Conservation (phyloP, 2,113 vertebrate species). For the Corythornis vintsioides region DNA sequence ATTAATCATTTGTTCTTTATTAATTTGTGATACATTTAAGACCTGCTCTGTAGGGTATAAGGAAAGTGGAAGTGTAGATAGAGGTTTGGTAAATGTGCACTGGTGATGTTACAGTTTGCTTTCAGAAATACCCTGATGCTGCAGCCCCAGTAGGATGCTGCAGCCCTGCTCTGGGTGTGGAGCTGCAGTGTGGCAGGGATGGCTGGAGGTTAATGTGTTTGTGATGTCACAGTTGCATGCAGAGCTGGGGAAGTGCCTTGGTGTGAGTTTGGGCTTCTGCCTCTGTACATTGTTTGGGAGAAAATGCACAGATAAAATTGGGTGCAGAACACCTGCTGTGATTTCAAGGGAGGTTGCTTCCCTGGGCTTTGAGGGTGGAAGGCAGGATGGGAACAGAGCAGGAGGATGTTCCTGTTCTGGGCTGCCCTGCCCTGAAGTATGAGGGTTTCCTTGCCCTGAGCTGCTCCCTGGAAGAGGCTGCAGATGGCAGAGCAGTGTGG, state of each 20-base stretch:
- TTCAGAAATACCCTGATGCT: background rate
- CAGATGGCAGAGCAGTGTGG: background rate
- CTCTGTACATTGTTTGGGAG: background rate
- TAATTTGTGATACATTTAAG: background rate
- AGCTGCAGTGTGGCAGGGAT: background rate
- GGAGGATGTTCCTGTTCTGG: background rate
- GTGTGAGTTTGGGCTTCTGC: background rate
- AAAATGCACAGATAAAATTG: background rate
- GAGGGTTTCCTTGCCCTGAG: no score
- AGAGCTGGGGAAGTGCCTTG: background rate
- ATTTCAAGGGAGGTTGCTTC: background rate
- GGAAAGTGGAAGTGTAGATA: background rate
- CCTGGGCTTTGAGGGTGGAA: background rate
- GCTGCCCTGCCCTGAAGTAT: background rate
- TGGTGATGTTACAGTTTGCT: background rate
- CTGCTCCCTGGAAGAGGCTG: background rate
- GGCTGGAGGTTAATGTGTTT: background rate
- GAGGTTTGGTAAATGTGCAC: background rate
- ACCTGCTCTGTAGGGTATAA: background rate
- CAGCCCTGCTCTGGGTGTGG: background rate
- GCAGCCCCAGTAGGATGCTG: background rate
- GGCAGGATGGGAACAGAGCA: background rate
- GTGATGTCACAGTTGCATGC: background rate
- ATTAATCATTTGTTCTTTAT: constrained; percentile 39
- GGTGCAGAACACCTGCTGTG: background rate